Evolutionary conservation across 2,797 vertebrate species (phyloP).

Genomic region (Sarcophilus harrisii): DNA sequence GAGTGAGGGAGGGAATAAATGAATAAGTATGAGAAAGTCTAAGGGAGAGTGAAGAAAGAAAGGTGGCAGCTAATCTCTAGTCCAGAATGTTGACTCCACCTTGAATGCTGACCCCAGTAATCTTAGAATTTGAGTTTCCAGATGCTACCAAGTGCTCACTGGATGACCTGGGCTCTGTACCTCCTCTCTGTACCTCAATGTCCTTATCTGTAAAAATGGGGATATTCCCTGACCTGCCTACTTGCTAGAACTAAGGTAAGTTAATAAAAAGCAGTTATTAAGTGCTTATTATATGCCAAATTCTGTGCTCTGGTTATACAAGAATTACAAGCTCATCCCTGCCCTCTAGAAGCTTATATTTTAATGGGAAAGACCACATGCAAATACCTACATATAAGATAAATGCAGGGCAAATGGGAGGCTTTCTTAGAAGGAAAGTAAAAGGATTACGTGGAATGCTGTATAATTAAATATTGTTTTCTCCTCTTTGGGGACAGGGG

Average conservation of each 20-base stretch:
- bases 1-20: background rate
- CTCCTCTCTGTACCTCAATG: background rate
- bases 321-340: background rate
- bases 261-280: background rate
- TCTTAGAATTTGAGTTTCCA: background rate
- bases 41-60: background rate
- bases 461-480: background rate
- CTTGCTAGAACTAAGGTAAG: background rate
- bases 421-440: background rate
- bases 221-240: background rate
- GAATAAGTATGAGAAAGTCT: background rate
- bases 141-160: background rate
- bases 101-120: background rate
- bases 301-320: background rate
- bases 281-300: background rate
- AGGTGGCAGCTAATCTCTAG: background rate
- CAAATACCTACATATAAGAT: background rate
- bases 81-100: background rate
- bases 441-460: background rate
- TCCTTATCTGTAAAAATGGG: background rate
- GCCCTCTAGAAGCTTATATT: background rate
- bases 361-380: background rate
- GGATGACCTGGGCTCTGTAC: background rate
- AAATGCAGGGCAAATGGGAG: background rate
- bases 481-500: background rate